Evolutionary conservation across 35 echinoderm and acorn worm genomes (phyloP).

Genomic region (Heliocidaris erythrogramma): DNA sequence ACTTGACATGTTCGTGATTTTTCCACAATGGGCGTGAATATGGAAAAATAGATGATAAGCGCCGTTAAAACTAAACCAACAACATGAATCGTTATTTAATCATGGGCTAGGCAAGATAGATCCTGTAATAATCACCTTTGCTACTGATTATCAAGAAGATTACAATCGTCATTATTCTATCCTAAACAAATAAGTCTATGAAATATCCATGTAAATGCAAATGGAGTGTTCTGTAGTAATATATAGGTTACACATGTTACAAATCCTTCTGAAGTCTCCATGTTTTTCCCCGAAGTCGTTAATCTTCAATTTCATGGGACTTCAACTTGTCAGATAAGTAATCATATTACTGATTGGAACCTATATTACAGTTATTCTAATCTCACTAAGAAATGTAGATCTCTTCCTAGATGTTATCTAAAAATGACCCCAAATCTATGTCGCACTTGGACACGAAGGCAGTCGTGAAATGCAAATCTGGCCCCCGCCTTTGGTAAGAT

Average conservation of each 20-base stretch:
- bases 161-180: too few species aligned
- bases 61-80: too few species aligned
- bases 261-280: not conserved
- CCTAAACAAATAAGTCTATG: too few species aligned
- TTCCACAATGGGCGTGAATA: too few species aligned
- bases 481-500: not conserved
- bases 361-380: conserved; percentile 4
- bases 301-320: not conserved
- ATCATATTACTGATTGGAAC: not conserved
- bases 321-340: not conserved
- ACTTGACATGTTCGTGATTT: too few species aligned
- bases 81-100: too few species aligned
- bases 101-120: too few species aligned
- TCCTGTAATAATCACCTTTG: too few species aligned
- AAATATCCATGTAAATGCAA: too few species aligned
- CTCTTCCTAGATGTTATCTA: not conserved
- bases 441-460: not conserved
- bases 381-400: not conserved
- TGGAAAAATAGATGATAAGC: too few species aligned
- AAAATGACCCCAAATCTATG: not conserved
- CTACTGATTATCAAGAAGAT: too few species aligned
- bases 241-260: not conserved
- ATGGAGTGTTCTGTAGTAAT: too few species aligned
- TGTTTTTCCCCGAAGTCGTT: not conserved
- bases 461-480: not conserved